Evolutionary conservation across 2,888 invertebrate genomes (phyloP).

Genomic region (Polymixis lichenea): DNA sequence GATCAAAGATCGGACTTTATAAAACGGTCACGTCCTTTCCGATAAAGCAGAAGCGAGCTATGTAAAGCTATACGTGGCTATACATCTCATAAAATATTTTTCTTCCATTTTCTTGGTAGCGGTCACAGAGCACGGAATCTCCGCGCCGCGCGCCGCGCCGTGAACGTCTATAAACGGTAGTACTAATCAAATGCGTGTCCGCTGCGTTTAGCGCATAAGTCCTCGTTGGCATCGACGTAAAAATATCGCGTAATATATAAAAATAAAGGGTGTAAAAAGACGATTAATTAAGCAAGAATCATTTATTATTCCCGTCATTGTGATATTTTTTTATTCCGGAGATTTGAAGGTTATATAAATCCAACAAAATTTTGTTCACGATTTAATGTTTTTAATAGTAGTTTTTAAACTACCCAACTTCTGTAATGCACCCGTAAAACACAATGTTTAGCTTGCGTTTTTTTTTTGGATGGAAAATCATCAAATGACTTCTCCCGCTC

Average conservation of each 20-base stretch:
- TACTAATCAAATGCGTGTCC: background rate
- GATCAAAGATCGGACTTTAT: slow-evolving; percentile 26
- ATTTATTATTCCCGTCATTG: background rate
- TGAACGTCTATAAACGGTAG: background rate
- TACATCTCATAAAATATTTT: slow-evolving; percentile 13
- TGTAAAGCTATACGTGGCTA: slow-evolving; percentile 17
- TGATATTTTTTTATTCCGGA: background rate
- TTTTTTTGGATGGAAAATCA: no score
- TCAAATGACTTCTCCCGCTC: no score
- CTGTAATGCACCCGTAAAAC: no score
- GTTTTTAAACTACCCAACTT: no score
- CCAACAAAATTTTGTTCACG: no score
- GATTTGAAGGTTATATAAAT: no score
- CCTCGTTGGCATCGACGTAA: no score
- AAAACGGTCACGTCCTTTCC: slow-evolving; percentile 29
- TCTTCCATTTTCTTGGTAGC: slow-evolving; percentile 14
- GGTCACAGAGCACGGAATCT: background rate
- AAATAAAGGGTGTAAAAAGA: background rate
- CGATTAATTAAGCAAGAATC: no score
- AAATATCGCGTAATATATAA: no score
- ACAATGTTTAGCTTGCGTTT: no score
- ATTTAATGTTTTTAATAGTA: no score
- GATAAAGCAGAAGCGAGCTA: slow-evolving; percentile 19
- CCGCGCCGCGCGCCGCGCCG: no score
- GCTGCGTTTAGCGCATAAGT: background rate